Percentiles rank a stretch among this genome's conserved stretches.
Conservation (phyloP, 2,797 vertebrate species). For the Schizopygopsis malacanthus region DNA sequence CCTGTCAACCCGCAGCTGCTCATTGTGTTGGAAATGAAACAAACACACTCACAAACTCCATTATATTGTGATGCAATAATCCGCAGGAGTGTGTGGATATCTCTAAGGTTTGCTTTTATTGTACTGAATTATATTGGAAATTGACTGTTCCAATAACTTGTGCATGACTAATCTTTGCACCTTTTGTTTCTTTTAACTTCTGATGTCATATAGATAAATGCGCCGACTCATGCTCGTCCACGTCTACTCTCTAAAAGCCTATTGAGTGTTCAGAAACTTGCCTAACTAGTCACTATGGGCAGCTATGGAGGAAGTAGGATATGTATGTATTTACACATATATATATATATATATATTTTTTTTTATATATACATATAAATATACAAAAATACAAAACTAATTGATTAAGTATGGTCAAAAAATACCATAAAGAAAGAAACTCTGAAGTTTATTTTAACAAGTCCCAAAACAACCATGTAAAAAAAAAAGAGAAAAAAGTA, state of each 20-base stretch:
- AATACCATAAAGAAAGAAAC: no score
- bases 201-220: neutral
- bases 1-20: conserved; percentile 24
- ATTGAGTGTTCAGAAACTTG: neutral
- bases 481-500: no score
- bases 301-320: no score
- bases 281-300: no score
- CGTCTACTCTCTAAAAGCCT: neutral
- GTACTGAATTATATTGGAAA: neutral
- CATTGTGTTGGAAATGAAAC: neutral
- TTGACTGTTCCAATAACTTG: neutral
- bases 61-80: neutral
- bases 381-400: no score
- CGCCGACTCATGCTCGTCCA: neutral
- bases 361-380: no score
- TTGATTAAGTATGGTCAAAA: no score
- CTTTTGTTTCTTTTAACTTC: neutral
- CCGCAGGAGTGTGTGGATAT: neutral
- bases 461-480: no score
- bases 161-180: neutral
- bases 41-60: neutral
- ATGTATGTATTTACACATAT: no score
- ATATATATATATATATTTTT: no score
- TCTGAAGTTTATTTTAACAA: no score
- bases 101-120: neutral